Evolutionary conservation across 1,140 invertebrate genomes (phyloP).

Genomic region (Danaus plexippus): DNA sequence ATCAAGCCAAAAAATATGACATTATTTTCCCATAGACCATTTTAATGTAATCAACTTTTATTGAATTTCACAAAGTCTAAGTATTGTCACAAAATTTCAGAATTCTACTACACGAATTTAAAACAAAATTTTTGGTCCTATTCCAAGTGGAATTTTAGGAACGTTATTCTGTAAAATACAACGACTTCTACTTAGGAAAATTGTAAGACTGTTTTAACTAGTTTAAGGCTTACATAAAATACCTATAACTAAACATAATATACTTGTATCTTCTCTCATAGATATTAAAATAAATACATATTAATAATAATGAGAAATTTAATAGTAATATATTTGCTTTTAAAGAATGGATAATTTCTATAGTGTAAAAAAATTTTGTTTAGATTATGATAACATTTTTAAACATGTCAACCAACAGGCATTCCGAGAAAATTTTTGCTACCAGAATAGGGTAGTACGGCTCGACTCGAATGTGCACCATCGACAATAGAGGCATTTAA

Average conservation of each 20-base stretch:
- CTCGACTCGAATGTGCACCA: conserved; percentile 24
- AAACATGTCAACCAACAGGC: background rate
- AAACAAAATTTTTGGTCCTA: conserved; percentile 29
- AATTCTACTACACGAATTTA: background rate
- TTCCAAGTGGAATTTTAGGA: conserved; percentile 40
- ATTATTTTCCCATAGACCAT: no score
- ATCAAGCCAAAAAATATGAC: background rate
- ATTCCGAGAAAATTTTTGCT: background rate
- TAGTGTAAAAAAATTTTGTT: background rate
- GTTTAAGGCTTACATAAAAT: no score
- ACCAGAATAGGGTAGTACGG: conserved; percentile 26
- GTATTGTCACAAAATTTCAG: conserved; percentile 1
- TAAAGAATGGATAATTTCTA: no score
- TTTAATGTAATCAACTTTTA: no score
- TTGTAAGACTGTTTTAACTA: no score
- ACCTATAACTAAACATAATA: no score
- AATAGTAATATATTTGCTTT: no score
- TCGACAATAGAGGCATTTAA: conserved; percentile 39
- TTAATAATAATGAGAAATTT: no score
- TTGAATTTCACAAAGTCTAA: background rate
- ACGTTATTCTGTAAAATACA: conserved; percentile 31
- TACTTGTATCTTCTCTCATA: no score
- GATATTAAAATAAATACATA: no score
- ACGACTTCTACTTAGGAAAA: background rate
- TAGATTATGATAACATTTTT: conserved; percentile 3